Evolutionary conservation across 2,888 invertebrate species (phyloP).

Genomic region (Tachina fera): DNA sequence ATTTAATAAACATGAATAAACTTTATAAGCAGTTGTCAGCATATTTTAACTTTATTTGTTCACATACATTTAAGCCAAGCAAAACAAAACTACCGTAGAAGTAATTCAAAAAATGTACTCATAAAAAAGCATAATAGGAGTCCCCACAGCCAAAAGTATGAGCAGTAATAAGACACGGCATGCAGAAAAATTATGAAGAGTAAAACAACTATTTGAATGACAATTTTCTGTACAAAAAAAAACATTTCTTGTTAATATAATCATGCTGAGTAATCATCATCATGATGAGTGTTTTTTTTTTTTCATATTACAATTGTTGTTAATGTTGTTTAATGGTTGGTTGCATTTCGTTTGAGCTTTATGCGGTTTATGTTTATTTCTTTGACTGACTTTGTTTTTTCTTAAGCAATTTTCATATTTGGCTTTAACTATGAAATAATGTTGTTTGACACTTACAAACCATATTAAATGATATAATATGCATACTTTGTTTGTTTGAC

Average conservation of each 20-base stretch:
- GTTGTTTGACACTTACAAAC: slow-evolving; percentile 46
- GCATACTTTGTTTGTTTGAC: slow-evolving; percentile 11
- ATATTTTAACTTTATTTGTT: slow-evolving; percentile 66
- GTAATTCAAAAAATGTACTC: slow-evolving; percentile 54
- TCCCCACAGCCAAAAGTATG: slow-evolving; percentile 9
- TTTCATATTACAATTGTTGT: slow-evolving; percentile 31
- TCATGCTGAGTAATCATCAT: slow-evolving; percentile 16
- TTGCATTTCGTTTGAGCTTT: slow-evolving; percentile 54
- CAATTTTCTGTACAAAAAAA: slow-evolving; percentile 12
- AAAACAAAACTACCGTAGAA: slow-evolving; percentile 55
- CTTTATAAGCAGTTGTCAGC: slow-evolving; percentile 64
- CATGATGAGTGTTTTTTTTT: not conserved
- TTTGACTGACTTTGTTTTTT: slow-evolving; percentile 3
- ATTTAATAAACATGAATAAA: slow-evolving; percentile 67
- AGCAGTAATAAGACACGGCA: slow-evolving; percentile 20
- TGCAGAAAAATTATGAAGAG: slow-evolving; percentile 21
- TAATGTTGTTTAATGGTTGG: slow-evolving; percentile 62
- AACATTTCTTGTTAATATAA: slow-evolving; percentile 27
- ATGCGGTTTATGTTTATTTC: slow-evolving; percentile 51
- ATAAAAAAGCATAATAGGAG: slow-evolving; percentile 24
- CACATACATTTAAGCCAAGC: slow-evolving; percentile 10
- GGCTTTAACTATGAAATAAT: slow-evolving; percentile 26
- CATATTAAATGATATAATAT: slow-evolving; percentile 53
- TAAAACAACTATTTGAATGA: slow-evolving; percentile 45
- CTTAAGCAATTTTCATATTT: slow-evolving; percentile 2